Evolutionary conservation across 2,888 invertebrate species (phyloP).

Genomic region (Acrobasis repandana): DNA sequence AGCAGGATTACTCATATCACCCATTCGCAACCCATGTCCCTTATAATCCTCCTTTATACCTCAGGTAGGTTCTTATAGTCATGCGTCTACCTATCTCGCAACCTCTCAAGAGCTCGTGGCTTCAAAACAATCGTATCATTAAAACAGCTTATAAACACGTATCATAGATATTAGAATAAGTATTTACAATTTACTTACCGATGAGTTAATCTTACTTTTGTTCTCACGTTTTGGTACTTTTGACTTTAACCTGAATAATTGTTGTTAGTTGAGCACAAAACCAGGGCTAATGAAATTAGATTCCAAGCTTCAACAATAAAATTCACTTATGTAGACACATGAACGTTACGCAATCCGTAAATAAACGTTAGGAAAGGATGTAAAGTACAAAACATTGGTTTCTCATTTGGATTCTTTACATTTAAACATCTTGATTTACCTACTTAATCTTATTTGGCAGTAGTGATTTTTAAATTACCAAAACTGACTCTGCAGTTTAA

Average conservation of each 20-base stretch:
- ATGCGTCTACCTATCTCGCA: slow-evolving; percentile 4
- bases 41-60: too few relatives aligned
- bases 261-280: slow-evolving; percentile 23
- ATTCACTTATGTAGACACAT: slow-evolving; percentile 41
- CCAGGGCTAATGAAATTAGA: slow-evolving; percentile 25
- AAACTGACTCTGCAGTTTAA: slow-evolving; percentile 61
- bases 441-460: slow-evolving; percentile 78
- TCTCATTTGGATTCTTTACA: slow-evolving; percentile 63
- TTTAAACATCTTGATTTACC: slow-evolving; percentile 68
- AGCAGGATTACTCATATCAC: too few relatives aligned
- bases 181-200: slow-evolving; percentile 73
- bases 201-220: slow-evolving; percentile 51
- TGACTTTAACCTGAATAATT: slow-evolving; percentile 22
- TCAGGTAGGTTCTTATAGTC: too few relatives aligned
- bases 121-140: slow-evolving; percentile 54
- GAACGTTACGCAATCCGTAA: slow-evolving; percentile 38
- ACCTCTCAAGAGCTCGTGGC: slow-evolving; percentile 43
- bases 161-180: slow-evolving; percentile 64
- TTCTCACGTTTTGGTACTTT: slow-evolving; percentile 59
- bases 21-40: too few relatives aligned
- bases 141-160: slow-evolving; percentile 73
- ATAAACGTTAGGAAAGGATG: slow-evolving; percentile 53
- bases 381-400: slow-evolving; percentile 69
- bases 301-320: slow-evolving; percentile 42
- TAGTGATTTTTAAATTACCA: slow-evolving; percentile 70